A percentile compares a stretch with the other conserved stretches of the same genome.
Conservation (phyloP, 2,797 vertebrate species). For the Florisuga fusca region DNA sequence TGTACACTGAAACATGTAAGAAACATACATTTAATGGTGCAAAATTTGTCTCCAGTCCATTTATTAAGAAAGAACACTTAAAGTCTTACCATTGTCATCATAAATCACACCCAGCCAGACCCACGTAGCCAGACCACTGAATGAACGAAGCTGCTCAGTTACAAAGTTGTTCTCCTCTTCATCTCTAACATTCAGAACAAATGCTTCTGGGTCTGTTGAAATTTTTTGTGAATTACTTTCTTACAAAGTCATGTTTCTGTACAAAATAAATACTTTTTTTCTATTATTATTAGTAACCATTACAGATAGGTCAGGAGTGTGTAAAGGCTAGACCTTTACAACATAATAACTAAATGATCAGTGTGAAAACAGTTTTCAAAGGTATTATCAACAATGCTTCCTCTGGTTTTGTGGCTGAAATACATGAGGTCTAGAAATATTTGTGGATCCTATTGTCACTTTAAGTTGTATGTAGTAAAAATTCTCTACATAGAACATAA, state of each 20-base stretch:
- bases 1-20: neutral
- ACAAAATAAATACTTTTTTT: neutral
- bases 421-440: neutral
- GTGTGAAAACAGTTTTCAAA: neutral
- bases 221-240: neutral
- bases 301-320: neutral
- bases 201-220: constrained; percentile 83
- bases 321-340: neutral
- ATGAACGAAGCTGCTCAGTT: constrained; percentile 83
- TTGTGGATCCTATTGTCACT: neutral
- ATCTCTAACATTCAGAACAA: constrained; percentile 87
- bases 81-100: constrained; percentile 81
- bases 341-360: neutral
- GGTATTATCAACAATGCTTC: neutral
- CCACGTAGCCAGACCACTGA: constrained; percentile 84
- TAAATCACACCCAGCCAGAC: constrained; percentile 89
- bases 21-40: neutral
- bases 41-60: neutral
- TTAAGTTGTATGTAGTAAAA: neutral
- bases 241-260: neutral
- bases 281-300: neutral
- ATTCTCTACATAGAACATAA: neutral
- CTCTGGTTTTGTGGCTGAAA: neutral
- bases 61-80: neutral
- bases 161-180: constrained; percentile 90